Conservation (phyloP, 2,888 invertebrate species). For the Philereme transversata region DNA sequence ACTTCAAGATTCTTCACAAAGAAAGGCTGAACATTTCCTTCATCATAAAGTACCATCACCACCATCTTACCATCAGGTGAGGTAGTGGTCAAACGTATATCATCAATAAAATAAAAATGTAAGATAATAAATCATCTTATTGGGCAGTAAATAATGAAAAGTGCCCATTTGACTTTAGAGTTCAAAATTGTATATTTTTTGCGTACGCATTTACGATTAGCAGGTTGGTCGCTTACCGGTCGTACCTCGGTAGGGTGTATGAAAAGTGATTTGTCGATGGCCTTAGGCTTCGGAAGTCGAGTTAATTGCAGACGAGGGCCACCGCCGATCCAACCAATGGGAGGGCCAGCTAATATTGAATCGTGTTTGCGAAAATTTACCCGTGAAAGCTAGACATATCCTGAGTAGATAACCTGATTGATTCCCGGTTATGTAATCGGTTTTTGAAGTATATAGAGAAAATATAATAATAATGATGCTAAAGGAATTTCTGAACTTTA, state of each 20-base stretch:
- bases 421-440: neutral
- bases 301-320: conserved; percentile 75
- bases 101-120: too few relatives aligned
- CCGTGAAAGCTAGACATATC: conserved; percentile 24
- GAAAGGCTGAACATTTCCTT: too few relatives aligned
- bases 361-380: conserved; percentile 38
- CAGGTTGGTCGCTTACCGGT: conserved; percentile 20
- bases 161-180: conserved; percentile 1
- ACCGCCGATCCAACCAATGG: conserved; percentile 73
- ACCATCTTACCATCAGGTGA: too few relatives aligned
- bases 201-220: conserved; percentile 3
- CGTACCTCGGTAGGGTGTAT: conserved; percentile 43
- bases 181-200: conserved; percentile 4
- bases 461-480: too few relatives aligned
- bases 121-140: too few relatives aligned
- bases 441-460: neutral
- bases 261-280: conserved; percentile 72
- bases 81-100: too few relatives aligned
- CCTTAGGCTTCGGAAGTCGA: conserved; percentile 70
- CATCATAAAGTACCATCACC: too few relatives aligned
- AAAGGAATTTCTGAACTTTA: too few relatives aligned
- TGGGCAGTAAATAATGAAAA: too few relatives aligned
- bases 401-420: conserved; percentile 22
- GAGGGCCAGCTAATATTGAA: conserved; percentile 62
- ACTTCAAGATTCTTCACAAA: too few relatives aligned